phyloP scores from a whole-genome alignment of 2,113 vertebrate genomes.

The Apodemus speciosus region DNA sequence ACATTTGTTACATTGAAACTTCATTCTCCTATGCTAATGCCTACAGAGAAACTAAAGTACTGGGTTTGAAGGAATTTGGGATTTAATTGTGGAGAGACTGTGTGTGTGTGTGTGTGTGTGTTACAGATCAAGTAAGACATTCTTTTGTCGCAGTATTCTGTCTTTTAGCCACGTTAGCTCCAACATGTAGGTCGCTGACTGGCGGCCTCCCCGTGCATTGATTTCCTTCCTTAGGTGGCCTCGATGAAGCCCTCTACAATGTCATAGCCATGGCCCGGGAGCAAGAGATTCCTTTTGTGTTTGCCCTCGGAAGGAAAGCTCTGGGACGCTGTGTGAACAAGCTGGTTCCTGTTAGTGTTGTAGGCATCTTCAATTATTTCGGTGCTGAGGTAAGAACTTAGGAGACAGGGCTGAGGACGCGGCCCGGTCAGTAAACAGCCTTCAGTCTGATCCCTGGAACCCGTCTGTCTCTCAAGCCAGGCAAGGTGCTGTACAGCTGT shows the following conservation, averaged over 20 bases:
- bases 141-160: background rate
- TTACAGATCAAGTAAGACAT: background rate
- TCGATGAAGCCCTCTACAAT: slow-evolving; percentile 97
- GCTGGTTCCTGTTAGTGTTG: slow-evolving; percentile 97
- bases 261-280: slow-evolving; percentile 98
- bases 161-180: background rate
- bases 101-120: background rate
- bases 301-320: slow-evolving; percentile 96
- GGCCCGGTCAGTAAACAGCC: background rate
- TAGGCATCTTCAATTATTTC: slow-evolving; percentile 97
- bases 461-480: background rate
- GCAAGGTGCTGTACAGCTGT: background rate
- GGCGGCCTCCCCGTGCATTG: background rate
- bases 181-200: background rate
- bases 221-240: slow-evolving; percentile 88
- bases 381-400: slow-evolving; percentile 92
- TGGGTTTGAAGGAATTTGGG: slow-evolving; percentile 24
- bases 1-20: slow-evolving; percentile 30
- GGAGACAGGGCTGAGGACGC: background rate
- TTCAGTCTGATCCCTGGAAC: background rate
- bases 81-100: slow-evolving; percentile 48
- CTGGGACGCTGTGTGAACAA: slow-evolving; percentile 98
- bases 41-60: slow-evolving; percentile 11
- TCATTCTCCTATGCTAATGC: background rate
- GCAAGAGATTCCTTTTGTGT: slow-evolving; percentile 98